Evolutionary conservation across 2,113 vertebrate genomes (phyloP), one percentile per base, ranked within the genome.

Genomic region (Eulemur rufifrons): DNA sequence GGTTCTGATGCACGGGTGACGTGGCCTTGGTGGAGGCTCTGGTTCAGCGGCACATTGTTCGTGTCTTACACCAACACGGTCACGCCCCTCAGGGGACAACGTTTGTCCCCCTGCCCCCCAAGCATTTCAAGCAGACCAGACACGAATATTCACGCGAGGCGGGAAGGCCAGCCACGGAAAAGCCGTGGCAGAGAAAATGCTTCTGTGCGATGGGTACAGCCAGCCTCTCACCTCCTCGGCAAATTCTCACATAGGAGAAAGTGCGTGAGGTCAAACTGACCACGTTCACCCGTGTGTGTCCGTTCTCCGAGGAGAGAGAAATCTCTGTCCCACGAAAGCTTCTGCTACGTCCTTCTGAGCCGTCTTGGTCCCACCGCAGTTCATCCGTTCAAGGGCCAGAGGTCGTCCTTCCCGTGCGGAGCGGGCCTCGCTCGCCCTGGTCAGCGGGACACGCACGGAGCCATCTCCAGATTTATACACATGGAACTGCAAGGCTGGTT

Each of bases 91-190:
- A 96, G 81, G 81, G 91, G 78, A 88, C n/a, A n/a, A 20, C 9
- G 66, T 89, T 95, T 97, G 8, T 47, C 83, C 47, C 34, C 20
- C 15, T 6, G 54, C 39, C 42, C 80, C 21, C 64, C 54, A 73
- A 9, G 3, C 6, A 97, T 97, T 97, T 93, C 86, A 97, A 97
- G 88, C 39, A 93, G 91, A 87, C 11, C 77, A 93, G 87, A 42
- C 23, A 69, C 68, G 54, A 96, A 94, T 56, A 86, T 96, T 78
- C 89, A 14, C 66, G 93, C 91, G 5, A 9, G 81, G 95, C 80
- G 34, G 45, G 47, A 95, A 93, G 88, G 61, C 84, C 23, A 76
- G 96, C 52, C 63, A 66, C 68, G 66, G 77, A 86, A 87, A 78
- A 34, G 34, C 74, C 6, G 42, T 52, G 32, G 76, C 47, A 17